A percentile compares a stretch with the other conserved stretches of the same genome.
phyloP scores from a whole-genome alignment of 1,140 invertebrate genomes.

The Metopolophium dirhodum region DNA sequence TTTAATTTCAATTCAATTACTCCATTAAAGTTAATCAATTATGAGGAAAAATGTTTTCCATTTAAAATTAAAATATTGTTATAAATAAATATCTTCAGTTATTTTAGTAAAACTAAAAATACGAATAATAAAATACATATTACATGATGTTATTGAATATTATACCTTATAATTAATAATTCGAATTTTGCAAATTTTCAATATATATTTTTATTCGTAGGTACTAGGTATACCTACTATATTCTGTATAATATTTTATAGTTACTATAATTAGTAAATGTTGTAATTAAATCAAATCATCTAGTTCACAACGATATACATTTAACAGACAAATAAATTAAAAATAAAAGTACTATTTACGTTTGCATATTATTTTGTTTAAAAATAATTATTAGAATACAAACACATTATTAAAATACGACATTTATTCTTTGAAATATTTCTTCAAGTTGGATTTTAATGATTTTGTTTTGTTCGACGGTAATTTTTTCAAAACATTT shows the following conservation, averaged over 20 bases:
- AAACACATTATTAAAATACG: background rate
- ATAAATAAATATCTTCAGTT: background rate
- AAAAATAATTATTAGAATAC: background rate
- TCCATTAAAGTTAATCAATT: background rate
- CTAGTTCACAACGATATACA: background rate
- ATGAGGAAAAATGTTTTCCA: background rate
- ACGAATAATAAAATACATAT: background rate
- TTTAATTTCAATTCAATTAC: background rate
- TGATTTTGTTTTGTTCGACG: background rate
- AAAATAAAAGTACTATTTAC: background rate
- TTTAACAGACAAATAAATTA: background rate
- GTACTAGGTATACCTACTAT: background rate
- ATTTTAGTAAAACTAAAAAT: background rate
- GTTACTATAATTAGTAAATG: background rate
- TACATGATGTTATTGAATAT: background rate
- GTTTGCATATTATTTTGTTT: background rate
- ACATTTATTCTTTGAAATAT: slow-evolving; percentile 3
- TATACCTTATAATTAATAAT: background rate
- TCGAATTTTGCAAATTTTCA: too few relatives aligned
- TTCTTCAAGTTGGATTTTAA: background rate
- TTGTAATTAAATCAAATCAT: background rate
- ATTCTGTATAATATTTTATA: background rate
- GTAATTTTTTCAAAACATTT: background rate
- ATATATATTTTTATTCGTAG: too few relatives aligned
- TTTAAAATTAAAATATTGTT: background rate